Percentiles rank a stretch among this genome's conserved stretches.
Evolutionary conservation across 2,888 invertebrate species (phyloP).

Genomic region (Platerodrilus igneus): DNA sequence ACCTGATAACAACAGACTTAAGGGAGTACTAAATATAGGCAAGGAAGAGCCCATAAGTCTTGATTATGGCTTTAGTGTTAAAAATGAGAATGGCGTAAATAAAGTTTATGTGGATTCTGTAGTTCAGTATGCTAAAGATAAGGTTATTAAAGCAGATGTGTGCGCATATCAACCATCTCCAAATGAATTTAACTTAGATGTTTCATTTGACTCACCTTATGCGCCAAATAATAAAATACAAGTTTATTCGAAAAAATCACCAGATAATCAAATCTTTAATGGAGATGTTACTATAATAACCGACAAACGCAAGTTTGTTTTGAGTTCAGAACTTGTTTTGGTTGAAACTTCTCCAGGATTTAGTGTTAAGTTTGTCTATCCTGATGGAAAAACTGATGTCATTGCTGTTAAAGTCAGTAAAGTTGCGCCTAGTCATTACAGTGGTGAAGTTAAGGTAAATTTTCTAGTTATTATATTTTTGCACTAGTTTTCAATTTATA

Average conservation of each 20-base stretch:
- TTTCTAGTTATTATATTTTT: too few species aligned
- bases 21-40: conserved; percentile 33
- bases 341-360: conserved; percentile 55
- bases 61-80: conserved; percentile 42
- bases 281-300: conserved; percentile 50
- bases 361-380: conserved; percentile 54
- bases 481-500: too few species aligned
- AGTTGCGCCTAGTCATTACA: conserved; percentile 56
- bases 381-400: conserved; percentile 47
- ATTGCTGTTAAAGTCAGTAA: conserved; percentile 47
- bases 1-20: conserved; percentile 61
- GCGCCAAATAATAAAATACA: conserved; percentile 50
- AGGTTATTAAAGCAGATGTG: conserved; percentile 45
- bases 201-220: conserved; percentile 48
- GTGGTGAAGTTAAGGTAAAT: conserved; percentile 52
- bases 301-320: conserved; percentile 57
- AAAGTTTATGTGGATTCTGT: conserved; percentile 34
- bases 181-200: conserved; percentile 47
- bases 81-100: conserved; percentile 30
- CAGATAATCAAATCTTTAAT: conserved; percentile 35
- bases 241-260: conserved; percentile 46
- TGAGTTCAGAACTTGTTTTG: conserved; percentile 52
- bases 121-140: conserved; percentile 40
- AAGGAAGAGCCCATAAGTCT: conserved; percentile 44
- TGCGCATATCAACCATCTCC: conserved; percentile 37